Conservation (phyloP, 2,888 invertebrate genomes). For the Mycalesis mineus region DNA sequence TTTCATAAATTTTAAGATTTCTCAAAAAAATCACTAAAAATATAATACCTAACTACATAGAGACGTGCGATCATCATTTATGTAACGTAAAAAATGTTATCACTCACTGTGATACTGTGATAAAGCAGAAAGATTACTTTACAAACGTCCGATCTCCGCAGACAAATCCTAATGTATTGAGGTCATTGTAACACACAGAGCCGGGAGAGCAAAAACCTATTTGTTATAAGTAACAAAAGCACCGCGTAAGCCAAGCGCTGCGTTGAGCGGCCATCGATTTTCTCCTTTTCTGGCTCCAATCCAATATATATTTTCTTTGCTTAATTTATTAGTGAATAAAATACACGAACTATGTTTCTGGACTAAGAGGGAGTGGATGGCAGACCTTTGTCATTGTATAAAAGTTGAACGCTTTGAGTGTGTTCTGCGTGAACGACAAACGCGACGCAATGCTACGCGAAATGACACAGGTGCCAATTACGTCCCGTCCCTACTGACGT, state of each 20-base stretch:
- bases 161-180: slow-evolving; percentile 14
- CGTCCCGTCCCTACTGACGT: no score
- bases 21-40: no score
- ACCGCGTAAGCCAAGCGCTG: slow-evolving; percentile 35
- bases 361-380: no score
- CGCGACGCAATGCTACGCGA: no score
- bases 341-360: slow-evolving; percentile 40
- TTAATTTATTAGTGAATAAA: slow-evolving; percentile 65
- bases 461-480: no score
- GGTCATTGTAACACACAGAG: slow-evolving; percentile 17
- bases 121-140: background rate
- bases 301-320: slow-evolving; percentile 58
- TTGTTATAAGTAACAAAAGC: slow-evolving; percentile 14
- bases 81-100: background rate
- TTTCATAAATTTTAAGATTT: no score
- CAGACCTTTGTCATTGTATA: no score
- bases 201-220: slow-evolving; percentile 13
- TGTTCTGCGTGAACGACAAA: no score
- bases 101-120: background rate
- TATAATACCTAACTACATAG: background rate
- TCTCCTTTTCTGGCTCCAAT: slow-evolving; percentile 54
- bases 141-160: background rate
- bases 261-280: slow-evolving; percentile 59
- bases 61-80: background rate
- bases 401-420: no score